These are phyloP conservation scores for Pavo muticus DNA, from an alignment of 2,113 vertebrate species.

Conservation along the genomic window DNA sequence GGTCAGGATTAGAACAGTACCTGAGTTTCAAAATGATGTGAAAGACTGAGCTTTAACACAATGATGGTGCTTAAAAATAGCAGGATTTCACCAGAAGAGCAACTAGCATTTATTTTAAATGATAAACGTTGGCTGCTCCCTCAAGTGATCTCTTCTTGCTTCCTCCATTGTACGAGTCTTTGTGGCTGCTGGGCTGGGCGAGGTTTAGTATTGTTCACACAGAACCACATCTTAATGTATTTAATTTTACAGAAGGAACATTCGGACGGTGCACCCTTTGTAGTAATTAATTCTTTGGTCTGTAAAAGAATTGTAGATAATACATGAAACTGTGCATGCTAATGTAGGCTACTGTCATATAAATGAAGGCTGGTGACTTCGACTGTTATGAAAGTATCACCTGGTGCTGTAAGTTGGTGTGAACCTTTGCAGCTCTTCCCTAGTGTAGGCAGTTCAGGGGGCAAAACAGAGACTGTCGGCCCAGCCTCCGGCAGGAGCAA, in stretches of 20 bases:
- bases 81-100: not conserved
- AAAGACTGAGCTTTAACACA: not conserved
- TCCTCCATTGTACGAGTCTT: not conserved
- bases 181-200: not conserved
- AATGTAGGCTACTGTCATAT: not conserved
- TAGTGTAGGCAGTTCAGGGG: not conserved
- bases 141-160: not conserved
- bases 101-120: not conserved
- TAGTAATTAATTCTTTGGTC: not conserved
- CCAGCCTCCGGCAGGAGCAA: not conserved
- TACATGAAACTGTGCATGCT: not conserved
- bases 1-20: not conserved
- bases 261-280: not conserved
- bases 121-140: not conserved
- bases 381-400: fast-evolving
- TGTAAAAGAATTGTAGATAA: not conserved
- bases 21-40: not conserved
- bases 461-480: not conserved
- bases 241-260: not conserved
- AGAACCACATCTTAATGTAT: not conserved
- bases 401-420: not conserved
- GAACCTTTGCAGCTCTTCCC: not conserved
- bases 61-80: not conserved
- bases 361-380: not conserved
- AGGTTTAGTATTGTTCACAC: not conserved